Base-by-base conservation (phyloP, 2,888 invertebrate species). In the Aradus depressus region DNA sequence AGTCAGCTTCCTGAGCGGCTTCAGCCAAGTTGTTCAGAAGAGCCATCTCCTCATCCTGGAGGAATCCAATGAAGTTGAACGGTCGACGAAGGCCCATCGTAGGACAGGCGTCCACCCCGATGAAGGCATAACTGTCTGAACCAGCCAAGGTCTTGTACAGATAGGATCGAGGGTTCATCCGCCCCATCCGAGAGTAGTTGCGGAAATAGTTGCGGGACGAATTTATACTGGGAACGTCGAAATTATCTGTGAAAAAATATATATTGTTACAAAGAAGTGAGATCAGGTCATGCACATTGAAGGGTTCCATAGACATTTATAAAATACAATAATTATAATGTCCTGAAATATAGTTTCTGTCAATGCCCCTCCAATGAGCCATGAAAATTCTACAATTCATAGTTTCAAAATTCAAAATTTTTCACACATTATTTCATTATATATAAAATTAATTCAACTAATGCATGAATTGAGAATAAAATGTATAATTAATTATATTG, bases 11-110 rank as follows among this genome's bases (percentile, higher is more conserved):
- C 21, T 50, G 39, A 2, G 47, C 34, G 1, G 53, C 53, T 2
- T 51, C 26, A 3, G 23, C 23, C 8, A 54, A 32, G 28, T 58
- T 53, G 42, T 59, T 59, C 12, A 50, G n/a, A 12, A 44, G 14
- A 8, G 53, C 47, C 14, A 59, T 19, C 43, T 79, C 72, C n/a
- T 45, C 37, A 25, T 51, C 49, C 14, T 47, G 32, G 6, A 56
- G 19, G n/a, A 53, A 19, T 16, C 92, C 93, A 62, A 92, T 81
- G 66, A 92, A 92, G 72, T 93, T 92, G 64, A 90, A 91, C 2
- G 91, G 91, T 59, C 91, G 70, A 59, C 82, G 77, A 8, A 88
- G 79, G 1, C 92, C 92, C 8, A 91, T 90, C 58, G 85, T 81
- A 34, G 89, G 76, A 61, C 87, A 87, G 2, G 90, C 88, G 68